Percentiles rank a stretch among this genome's conserved stretches.
phyloP scores from a whole-genome alignment of 2,797 vertebrate genomes.

The Sebastes oblongus region DNA sequence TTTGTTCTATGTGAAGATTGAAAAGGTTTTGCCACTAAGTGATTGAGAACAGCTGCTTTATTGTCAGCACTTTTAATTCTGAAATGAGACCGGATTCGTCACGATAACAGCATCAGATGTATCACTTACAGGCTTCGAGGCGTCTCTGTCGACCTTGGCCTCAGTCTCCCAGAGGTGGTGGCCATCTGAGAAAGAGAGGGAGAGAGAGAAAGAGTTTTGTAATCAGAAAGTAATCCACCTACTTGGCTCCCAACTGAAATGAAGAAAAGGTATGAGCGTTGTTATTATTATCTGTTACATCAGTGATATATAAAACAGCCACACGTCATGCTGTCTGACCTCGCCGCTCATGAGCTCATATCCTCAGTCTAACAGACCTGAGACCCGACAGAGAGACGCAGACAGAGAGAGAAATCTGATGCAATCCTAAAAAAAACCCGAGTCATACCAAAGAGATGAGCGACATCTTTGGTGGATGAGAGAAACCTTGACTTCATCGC shows the following conservation, averaged over 20 bases:
- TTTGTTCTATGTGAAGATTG: neutral
- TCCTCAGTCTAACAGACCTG: conserved; percentile 59
- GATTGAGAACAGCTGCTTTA: conserved; percentile 34
- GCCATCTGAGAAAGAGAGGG: conserved; percentile 85
- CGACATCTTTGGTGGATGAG: conserved; percentile 61
- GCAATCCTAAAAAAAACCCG: conserved; percentile 47
- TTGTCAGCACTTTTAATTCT: conserved; percentile 1
- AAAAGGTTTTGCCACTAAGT: neutral
- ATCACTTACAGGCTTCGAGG: conserved; percentile 92
- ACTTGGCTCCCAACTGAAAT: conserved; percentile 29
- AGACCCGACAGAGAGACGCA: conserved; percentile 13
- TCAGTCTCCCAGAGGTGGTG: conserved; percentile 99
- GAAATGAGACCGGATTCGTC: conserved; percentile 2
- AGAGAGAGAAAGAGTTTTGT: neutral
- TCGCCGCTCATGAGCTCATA: conserved; percentile 60
- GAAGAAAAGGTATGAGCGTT: conserved; percentile 40
- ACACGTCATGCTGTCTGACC: conserved; percentile 60
- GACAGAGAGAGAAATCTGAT: conserved; percentile 61
- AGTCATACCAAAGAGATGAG: conserved; percentile 73
- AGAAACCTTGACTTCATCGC: conserved; percentile 68
- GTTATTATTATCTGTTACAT: conserved; percentile 61
- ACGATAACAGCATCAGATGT: neutral
- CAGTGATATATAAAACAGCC: conserved; percentile 55
- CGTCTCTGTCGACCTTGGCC: conserved; percentile 92
- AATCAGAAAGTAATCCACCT: conserved; percentile 20